A percentile compares a stretch with the other conserved stretches of the same genome.
phyloP scores from a whole-genome alignment of 2,113 vertebrate species.

The Dromas ardeola region DNA sequence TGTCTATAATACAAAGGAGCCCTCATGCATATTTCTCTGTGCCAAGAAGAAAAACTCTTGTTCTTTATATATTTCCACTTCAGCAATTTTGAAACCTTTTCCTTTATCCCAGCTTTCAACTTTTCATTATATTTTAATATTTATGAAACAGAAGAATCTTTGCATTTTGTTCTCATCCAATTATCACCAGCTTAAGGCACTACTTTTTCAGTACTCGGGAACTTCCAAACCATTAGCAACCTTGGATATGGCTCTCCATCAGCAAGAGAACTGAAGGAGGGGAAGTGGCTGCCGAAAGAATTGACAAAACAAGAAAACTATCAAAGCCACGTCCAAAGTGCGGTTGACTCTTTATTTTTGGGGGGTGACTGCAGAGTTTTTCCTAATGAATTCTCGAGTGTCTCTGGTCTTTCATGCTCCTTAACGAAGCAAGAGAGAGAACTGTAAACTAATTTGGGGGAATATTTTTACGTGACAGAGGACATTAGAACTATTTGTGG shows the following conservation, averaged over 20 bases:
- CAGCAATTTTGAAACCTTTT: not conserved
- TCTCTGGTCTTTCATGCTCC: not conserved
- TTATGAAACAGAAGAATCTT: not conserved
- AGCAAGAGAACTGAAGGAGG: not conserved
- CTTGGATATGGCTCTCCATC: not conserved
- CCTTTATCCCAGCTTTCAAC: not conserved
- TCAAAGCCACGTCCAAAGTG: not conserved
- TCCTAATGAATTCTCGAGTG: not conserved
- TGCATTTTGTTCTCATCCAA: not conserved
- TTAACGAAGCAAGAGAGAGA: not conserved
- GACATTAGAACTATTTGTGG: not conserved
- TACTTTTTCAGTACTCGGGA: not conserved
- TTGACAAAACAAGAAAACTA: not conserved
- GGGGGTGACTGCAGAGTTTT: not conserved
- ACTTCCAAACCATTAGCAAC: not conserved
- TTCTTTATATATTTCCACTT: not conserved
- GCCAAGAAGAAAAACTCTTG: not conserved
- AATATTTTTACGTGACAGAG: not conserved
- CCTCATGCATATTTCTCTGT: not conserved
- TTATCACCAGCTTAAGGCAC: not conserved
- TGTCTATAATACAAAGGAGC: not conserved
- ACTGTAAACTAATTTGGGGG: not conserved
- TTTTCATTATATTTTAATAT: not conserved
- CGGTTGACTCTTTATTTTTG: not conserved
- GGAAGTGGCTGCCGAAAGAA: not conserved